These are phyloP conservation scores for Drosophila kikkawai DNA, from an alignment of 1,140 invertebrate genomes.

Conservation along the genomic window DNA sequence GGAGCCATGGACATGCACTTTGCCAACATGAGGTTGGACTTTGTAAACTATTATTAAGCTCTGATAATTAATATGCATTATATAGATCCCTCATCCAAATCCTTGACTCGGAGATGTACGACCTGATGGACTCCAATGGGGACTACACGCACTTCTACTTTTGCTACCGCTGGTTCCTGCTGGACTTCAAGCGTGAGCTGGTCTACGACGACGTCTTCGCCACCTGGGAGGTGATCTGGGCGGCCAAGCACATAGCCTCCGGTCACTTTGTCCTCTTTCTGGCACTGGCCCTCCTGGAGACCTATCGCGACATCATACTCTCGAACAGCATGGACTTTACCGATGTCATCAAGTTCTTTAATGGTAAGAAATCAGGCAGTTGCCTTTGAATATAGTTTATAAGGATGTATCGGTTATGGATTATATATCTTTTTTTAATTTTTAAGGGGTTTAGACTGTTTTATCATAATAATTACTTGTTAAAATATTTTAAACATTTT, in stretches of 20 bases:
- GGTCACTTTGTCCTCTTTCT: slow-evolving; percentile 97
- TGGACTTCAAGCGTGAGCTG: slow-evolving; percentile 92
- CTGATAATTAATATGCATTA: no score
- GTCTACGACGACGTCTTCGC: slow-evolving; percentile 96
- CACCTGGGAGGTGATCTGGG: slow-evolving; percentile 98
- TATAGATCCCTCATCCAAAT: slow-evolving; percentile 91
- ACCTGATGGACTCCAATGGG: slow-evolving; percentile 96
- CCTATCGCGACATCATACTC: slow-evolving; percentile 95
- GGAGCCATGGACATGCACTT: slow-evolving; percentile 98
- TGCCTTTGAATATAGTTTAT: no score
- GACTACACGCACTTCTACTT: slow-evolving; percentile 99
- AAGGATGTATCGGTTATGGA: no score
- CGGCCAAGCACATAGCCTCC: slow-evolving; percentile 94
- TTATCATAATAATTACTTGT: no score
- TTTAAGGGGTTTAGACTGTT: no score
- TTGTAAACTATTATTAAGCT: no score
- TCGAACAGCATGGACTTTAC: slow-evolving; percentile 98
- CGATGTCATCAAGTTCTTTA: slow-evolving; percentile 98
- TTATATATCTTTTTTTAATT: no score
- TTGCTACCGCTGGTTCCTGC: slow-evolving; percentile 96
- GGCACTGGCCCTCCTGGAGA: slow-evolving; percentile 95
- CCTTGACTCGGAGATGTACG: slow-evolving; percentile 96
- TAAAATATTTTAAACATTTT: no score
- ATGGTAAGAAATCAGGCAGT: neutral
- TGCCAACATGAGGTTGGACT: slow-evolving; percentile 96